Conservation (phyloP, 2,113 vertebrate species). For the Globicephala melas region DNA sequence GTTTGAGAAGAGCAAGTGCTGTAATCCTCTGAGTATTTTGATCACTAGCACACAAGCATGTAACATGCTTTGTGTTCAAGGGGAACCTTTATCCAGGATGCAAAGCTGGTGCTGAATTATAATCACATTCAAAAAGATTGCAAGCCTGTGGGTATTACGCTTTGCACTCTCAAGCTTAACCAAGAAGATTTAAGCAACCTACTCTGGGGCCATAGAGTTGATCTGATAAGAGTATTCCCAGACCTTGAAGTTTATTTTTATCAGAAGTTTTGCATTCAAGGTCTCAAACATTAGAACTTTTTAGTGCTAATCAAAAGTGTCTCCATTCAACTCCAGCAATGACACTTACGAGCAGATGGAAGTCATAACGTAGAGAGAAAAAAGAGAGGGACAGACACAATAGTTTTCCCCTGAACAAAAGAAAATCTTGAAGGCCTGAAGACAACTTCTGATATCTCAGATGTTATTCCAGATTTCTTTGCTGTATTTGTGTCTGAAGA, state of each 20-base stretch:
- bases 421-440: slow-evolving; percentile 59
- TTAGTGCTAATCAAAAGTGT: slow-evolving; percentile 78
- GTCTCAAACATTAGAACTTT: slow-evolving; percentile 78
- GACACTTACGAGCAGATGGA: slow-evolving; percentile 63
- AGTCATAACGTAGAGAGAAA: background rate
- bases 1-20: slow-evolving; percentile 78
- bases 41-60: slow-evolving; percentile 79
- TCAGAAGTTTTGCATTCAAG: slow-evolving; percentile 80
- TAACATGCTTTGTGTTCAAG: slow-evolving; percentile 83
- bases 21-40: slow-evolving; percentile 79
- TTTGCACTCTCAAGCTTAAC: slow-evolving; percentile 76
- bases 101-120: slow-evolving; percentile 81
- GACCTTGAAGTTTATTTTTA: slow-evolving; percentile 84
- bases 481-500: slow-evolving; percentile 64
- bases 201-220: slow-evolving; percentile 80
- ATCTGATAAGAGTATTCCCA: slow-evolving; percentile 80
- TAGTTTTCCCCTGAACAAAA: slow-evolving; percentile 64
- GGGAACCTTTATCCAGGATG: slow-evolving; percentile 81
- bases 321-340: slow-evolving; percentile 72
- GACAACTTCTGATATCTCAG: slow-evolving; percentile 65
- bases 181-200: slow-evolving; percentile 82
- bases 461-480: slow-evolving; percentile 66
- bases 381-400: background rate
- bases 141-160: slow-evolving; percentile 81
- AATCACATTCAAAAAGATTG: slow-evolving; percentile 80